Percentiles rank a stretch among this genome's conserved stretches.
phyloP scores from a whole-genome alignment of 2,888 invertebrate genomes.

The Linnaemya tessellans region DNA sequence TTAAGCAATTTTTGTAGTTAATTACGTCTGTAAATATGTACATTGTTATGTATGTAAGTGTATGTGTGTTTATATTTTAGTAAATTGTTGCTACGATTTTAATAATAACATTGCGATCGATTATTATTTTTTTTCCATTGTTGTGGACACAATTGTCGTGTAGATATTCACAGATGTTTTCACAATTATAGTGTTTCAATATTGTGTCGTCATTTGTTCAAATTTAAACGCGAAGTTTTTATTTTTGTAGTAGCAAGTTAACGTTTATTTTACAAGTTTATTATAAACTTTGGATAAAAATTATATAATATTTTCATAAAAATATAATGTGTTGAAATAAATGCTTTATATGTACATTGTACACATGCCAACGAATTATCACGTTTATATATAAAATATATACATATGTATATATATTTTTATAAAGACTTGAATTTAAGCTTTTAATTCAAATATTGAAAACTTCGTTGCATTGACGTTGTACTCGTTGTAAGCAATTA shows the following conservation, averaged over 20 bases:
- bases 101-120: conserved; percentile 4
- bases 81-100: conserved; percentile 4
- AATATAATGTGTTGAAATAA: too few relatives aligned
- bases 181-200: conserved; percentile 10
- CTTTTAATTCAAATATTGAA: too few relatives aligned
- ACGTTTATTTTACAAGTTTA: neutral
- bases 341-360: too few relatives aligned
- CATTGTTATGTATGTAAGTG: too few relatives aligned
- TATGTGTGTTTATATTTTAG: neutral
- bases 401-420: too few relatives aligned
- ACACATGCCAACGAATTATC: too few relatives aligned
- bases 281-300: neutral
- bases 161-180: conserved; percentile 57
- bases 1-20: neutral
- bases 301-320: too few relatives aligned
- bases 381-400: too few relatives aligned
- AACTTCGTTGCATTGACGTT: too few relatives aligned
- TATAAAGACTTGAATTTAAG: too few relatives aligned
- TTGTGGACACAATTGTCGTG: conserved; percentile 47
- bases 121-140: conserved; percentile 9
- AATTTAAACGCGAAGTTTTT: neutral
- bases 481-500: too few relatives aligned
- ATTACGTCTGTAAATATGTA: neutral
- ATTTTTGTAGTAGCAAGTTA: neutral
- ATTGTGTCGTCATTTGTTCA: neutral